phyloP scores from a whole-genome alignment of 1,140 invertebrate species.

The Cotesia glomerata region DNA sequence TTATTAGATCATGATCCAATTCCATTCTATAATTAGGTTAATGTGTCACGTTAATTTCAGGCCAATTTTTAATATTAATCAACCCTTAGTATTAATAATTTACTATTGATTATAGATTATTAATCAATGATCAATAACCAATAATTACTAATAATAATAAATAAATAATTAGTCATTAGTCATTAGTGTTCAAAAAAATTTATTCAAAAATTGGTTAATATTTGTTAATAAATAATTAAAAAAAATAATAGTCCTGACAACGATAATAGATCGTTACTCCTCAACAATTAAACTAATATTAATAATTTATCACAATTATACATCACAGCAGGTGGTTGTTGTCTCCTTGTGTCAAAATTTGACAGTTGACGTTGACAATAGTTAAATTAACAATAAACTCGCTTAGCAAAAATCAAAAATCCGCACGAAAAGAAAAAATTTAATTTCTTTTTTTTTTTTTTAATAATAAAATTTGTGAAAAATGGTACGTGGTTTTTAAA shows the following conservation, averaged over 20 bases:
- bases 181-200: too few species aligned
- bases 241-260: neutral
- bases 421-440: neutral
- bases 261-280: too few species aligned
- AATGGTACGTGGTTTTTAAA: neutral
- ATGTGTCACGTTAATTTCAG: conserved; percentile 14
- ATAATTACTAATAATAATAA: too few species aligned
- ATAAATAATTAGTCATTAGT: too few species aligned
- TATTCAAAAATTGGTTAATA: too few species aligned
- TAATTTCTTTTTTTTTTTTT: too few species aligned
- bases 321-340: conserved; percentile 10
- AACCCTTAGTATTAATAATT: neutral
- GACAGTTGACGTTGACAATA: neutral
- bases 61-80: neutral
- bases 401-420: neutral
- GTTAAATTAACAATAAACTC: neutral
- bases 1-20: conserved; percentile 7
- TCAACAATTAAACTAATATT: neutral
- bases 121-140: too few species aligned
- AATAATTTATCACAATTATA: neutral
- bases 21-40: conserved; percentile 21
- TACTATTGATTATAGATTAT: too few species aligned
- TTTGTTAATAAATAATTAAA: too few species aligned
- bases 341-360: neutral
- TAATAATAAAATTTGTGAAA: too few species aligned